A percentile compares a stretch with the other conserved stretches of the same genome.
Conservation (phyloP, 2,113 vertebrate species). For the Bubo bubo region DNA sequence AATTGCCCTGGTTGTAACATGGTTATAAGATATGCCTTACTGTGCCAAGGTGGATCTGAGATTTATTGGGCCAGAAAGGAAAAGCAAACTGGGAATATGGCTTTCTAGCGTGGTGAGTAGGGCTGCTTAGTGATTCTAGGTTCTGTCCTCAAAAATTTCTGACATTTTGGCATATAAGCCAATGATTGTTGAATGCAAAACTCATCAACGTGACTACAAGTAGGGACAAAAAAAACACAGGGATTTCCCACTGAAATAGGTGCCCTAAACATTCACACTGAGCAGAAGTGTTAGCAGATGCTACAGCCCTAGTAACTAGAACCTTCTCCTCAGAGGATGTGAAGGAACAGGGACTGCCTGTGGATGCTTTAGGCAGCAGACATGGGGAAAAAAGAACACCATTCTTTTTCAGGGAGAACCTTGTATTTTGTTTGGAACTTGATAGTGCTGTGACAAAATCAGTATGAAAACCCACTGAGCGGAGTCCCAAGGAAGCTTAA, state of each 20-base stretch:
- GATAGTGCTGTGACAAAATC: not conserved
- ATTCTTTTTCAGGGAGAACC: not conserved
- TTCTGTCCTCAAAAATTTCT: not conserved
- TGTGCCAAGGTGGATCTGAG: not conserved
- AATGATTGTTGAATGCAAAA: not conserved
- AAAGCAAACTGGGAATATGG: not conserved
- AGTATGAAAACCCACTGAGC: not conserved
- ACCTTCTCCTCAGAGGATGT: not conserved
- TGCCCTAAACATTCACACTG: not conserved
- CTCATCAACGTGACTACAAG: not conserved
- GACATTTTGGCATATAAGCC: not conserved
- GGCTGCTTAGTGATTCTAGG: not conserved
- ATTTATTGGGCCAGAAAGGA: not conserved
- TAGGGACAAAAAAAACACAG: not conserved
- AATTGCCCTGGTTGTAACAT: not conserved
- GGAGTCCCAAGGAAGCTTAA: not conserved
- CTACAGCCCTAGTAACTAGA: not conserved
- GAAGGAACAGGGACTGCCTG: not conserved
- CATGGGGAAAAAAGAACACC: fast-evolving
- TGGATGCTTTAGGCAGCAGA: not conserved
- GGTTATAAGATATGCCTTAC: not conserved
- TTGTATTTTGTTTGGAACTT: not conserved
- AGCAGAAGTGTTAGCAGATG: not conserved
- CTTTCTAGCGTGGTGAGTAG: not conserved
- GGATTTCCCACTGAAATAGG: not conserved